Conservation (phyloP, 2,113 vertebrate species). For the Gallinago undulata region DNA sequence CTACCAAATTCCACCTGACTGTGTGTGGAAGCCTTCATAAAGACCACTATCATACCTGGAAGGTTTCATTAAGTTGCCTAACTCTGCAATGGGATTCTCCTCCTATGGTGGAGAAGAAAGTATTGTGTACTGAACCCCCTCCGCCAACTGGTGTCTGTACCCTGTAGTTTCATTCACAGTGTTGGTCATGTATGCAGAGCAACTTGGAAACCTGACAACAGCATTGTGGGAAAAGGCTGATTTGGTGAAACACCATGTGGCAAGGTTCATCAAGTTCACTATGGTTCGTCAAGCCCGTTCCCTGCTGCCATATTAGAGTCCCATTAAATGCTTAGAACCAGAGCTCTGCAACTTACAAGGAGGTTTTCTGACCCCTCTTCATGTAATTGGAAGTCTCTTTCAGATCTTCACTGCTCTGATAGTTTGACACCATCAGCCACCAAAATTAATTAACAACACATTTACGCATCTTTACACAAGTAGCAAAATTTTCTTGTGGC, state of each 20-base stretch:
- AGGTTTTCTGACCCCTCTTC: neutral
- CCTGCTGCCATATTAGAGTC: neutral
- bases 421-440: neutral
- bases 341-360: accelerated
- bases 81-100: neutral
- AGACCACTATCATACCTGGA: neutral
- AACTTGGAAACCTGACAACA: neutral
- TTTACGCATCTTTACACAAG: neutral
- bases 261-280: neutral
- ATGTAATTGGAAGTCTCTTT: neutral
- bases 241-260: neutral
- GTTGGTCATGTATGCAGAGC: neutral
- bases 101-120: neutral
- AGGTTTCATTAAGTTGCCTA: neutral
- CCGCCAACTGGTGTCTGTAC: neutral
- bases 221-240: neutral
- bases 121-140: accelerated
- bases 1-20: neutral
- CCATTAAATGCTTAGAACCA: neutral
- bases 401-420: neutral
- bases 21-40: neutral
- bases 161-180: neutral
- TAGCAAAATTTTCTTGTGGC: neutral
- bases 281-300: neutral
- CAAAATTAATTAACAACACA: neutral